Base-by-base conservation (phyloP, 2,888 invertebrate genomes). In the Teinopalpus imperialis region DNA sequence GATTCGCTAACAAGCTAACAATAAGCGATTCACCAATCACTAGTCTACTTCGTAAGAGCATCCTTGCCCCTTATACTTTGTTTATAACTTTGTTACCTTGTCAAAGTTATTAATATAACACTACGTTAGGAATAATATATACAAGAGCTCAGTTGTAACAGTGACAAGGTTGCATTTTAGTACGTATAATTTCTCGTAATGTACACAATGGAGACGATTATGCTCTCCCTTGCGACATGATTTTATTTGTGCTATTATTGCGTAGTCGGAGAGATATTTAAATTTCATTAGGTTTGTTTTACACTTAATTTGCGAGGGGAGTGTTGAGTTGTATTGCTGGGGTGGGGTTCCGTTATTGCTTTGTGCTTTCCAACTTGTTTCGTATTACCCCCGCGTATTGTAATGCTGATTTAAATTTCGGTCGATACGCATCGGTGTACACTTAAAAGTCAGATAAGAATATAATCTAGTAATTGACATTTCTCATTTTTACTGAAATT, bases 271-370 rank as follows among this genome's bases (percentile, higher is more conserved):
- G 80, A 86, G 85, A 87, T 87, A 87, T 88, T 87, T 87, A 87
- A 87, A 88, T 88, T 87, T 85, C 86, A 87, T 88, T 88, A 85
- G 88, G 87, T 87, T 88, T 88, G 87, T 88, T 88, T 88, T 88
- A 87, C 88, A 88, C 86, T 88, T 88, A 87, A 88, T 87, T 88
- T 88, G 85, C 72, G 81, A 83, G 81, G 86, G 86, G 85, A 66
- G 71, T 73, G 69, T 66, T 68, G 52, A 43, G 36, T 41, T 48
- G 66, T 73, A 79, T 79, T 57, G 74, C 58, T 64, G 72, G 86
- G 85, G 85, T 78, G 83, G 83, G 63, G 78, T 70, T 58, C 66
- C 57, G 68, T 74, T 78, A 76, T 76, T 74, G 74, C 74, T 60
- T 67, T 64, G 69, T 72, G 71, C 69, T 72, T 68, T 63, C 58